Conservation (phyloP, 2,888 invertebrate species). For the Keiferia lycopersicella region DNA sequence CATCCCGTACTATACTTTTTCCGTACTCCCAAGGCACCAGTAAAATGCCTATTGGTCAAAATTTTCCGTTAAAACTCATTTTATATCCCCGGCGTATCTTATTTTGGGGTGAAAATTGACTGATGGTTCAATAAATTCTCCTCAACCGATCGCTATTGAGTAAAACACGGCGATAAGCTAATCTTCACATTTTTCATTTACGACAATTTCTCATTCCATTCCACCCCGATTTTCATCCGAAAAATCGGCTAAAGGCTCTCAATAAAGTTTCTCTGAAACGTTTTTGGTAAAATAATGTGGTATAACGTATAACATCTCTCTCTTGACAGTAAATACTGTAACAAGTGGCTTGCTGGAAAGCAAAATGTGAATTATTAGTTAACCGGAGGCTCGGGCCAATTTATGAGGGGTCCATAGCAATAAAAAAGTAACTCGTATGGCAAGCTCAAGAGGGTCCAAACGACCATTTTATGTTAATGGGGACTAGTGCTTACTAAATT, state of each 20-base stretch:
- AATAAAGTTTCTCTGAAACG: neutral
- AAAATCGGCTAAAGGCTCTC: constrained; percentile 3
- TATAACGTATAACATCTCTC: neutral
- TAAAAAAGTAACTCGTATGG: constrained; percentile 50
- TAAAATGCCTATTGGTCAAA: no score
- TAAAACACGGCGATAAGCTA: constrained; percentile 23
- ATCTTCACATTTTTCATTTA: constrained; percentile 22
- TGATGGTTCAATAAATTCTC: constrained; percentile 28
- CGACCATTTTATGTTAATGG: constrained; percentile 65
- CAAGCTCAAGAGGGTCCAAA: constrained; percentile 41
- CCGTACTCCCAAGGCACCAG: no score
- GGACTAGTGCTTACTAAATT: constrained; percentile 46
- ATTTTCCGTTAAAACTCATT: neutral
- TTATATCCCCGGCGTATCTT: neutral
- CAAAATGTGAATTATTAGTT: constrained; percentile 47
- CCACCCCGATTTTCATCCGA: neutral
- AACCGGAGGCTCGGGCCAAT: constrained; percentile 51
- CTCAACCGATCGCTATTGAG: constrained; percentile 22
- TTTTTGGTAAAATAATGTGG: neutral
- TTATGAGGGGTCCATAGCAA: constrained; percentile 52
- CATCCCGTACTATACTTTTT: no score
- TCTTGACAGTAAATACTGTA: constrained; percentile 36
- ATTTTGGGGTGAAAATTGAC: constrained; percentile 17
- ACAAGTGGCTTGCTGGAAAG: constrained; percentile 36
- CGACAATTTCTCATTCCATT: constrained; percentile 7